Percentiles rank a stretch among this genome's conserved stretches.
Conservation (phyloP, 2,113 vertebrate species). For the Poicephalus meyeri region DNA sequence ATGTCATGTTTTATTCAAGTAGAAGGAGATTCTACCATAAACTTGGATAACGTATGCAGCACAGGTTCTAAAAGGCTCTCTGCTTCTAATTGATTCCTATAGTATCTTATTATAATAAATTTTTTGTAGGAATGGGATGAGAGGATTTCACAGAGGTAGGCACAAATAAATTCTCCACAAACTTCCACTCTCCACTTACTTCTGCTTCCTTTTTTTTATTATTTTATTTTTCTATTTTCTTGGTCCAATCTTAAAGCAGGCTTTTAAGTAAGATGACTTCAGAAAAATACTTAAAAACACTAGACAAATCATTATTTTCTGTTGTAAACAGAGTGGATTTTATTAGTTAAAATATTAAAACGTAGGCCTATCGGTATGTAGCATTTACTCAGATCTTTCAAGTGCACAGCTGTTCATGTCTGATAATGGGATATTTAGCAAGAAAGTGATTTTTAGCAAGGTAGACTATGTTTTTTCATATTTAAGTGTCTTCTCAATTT, state of each 20-base stretch:
- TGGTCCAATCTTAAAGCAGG: neutral
- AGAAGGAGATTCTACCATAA: neutral
- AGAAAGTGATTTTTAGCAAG: neutral
- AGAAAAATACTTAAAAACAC: neutral
- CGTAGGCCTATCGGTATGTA: fast-evolving
- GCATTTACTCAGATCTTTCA: neutral
- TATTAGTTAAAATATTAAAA: neutral
- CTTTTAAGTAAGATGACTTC: neutral
- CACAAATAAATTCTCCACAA: neutral
- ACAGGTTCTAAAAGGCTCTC: neutral
- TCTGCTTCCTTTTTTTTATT: neutral
- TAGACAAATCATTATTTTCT: neutral
- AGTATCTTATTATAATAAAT: neutral
- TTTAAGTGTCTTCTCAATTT: neutral
- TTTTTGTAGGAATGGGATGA: neutral
- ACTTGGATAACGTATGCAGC: neutral
- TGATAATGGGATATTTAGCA: neutral
- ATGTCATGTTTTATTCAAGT: conserved; percentile 30
- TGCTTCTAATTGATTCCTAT: neutral
- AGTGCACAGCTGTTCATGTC: neutral
- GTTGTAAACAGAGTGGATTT: neutral
- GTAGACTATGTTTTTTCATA: neutral
- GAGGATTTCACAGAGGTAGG: neutral
- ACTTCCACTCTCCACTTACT: neutral
- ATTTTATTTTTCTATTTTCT: neutral